Base-by-base conservation (phyloP, 2,888 invertebrate species). In the Falcaria lacertinaria region DNA sequence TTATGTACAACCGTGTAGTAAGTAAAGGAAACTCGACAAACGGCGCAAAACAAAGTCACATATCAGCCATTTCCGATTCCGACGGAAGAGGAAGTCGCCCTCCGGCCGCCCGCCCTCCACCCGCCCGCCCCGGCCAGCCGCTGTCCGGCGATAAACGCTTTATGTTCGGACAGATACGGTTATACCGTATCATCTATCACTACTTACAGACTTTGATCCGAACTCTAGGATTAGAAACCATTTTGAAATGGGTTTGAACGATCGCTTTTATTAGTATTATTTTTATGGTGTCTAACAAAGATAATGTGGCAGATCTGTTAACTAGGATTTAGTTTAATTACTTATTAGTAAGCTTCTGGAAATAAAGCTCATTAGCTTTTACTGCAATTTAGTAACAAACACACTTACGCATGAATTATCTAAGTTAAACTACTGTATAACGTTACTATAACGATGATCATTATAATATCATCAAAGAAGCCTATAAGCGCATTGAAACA, bases 31-130 rank as follows among this genome's bases (percentile, higher is more conserved):
- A 41, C 60, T 60, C 56, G 62, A 59, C 73, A 65, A 66, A 69
- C 68, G 64, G 60, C 57, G 61, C 69, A 72, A 74, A 75, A 76
- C 70, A 75, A 75, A 75, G 69, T 74, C 75, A 70, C 76, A 76
- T 73, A 73, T 77, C 75, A 69, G 66, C 64, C 65, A 64, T 64
- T 67, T 74, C 72, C 73, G 72, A 58, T 60, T 62, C 68, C 72
- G 69, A 44, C 67, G 68, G 72, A 74, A 66, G 50, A 72, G 77
- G 77, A 76, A 59, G 41, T 47, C 53, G 43, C 50, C 54, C 45
- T 43, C 50, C 54, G 44, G 41, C 40, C 37, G 6, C 22, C 19
- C 22, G 25, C 22, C 41, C 32, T 42, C 16, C 38, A 37, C 42
- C 19, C 44, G 6, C 32, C 48, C 50, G 45, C 42, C 37, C 19